Evolutionary conservation across 92 coral and sea anemone genomes (phyloP).

Genomic region (Epizoanthus stellaris): DNA sequence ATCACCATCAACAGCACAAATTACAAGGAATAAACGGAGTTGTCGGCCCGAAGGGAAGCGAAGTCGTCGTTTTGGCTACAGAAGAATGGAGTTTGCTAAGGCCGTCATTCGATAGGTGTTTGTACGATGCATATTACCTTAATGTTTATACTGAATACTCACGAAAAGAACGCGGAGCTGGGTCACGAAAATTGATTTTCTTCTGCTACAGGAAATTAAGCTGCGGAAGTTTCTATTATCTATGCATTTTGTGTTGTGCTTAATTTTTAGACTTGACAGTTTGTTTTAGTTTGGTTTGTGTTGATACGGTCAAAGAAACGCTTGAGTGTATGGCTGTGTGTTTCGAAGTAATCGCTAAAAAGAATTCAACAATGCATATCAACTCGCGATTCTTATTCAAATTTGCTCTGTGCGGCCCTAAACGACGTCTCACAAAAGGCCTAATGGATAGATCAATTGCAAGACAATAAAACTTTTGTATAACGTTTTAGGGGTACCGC

Average conservation of each 20-base stretch:
- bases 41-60: not conserved
- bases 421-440: conserved; percentile 78
- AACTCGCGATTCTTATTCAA: conserved; percentile 97
- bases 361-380: conserved; percentile 93
- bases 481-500: conserved; percentile 65
- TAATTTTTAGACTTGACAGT: conserved; percentile 26
- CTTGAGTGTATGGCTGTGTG: conserved; percentile 71
- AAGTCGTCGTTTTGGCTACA: conserved; percentile 49
- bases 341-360: conserved; percentile 82
- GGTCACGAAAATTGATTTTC: conserved; percentile 82
- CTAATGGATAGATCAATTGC: conserved; percentile 82
- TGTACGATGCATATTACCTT: conserved; percentile 72
- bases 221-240: conserved; percentile 6
- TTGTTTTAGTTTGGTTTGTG: conserved; percentile 42
- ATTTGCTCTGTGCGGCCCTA: conserved; percentile 84
- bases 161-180: conserved; percentile 61
- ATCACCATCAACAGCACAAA: not conserved
- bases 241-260: conserved; percentile 11
- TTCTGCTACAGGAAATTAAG: conserved; percentile 35
- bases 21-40: conserved; percentile 7
- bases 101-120: conserved; percentile 80
- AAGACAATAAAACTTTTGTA: conserved; percentile 72
- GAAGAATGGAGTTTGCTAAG: conserved; percentile 67
- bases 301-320: conserved; percentile 49
- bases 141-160: conserved; percentile 81